phyloP scores from a whole-genome alignment of 2,797 vertebrate species.

The Cuniculus paca region DNA sequence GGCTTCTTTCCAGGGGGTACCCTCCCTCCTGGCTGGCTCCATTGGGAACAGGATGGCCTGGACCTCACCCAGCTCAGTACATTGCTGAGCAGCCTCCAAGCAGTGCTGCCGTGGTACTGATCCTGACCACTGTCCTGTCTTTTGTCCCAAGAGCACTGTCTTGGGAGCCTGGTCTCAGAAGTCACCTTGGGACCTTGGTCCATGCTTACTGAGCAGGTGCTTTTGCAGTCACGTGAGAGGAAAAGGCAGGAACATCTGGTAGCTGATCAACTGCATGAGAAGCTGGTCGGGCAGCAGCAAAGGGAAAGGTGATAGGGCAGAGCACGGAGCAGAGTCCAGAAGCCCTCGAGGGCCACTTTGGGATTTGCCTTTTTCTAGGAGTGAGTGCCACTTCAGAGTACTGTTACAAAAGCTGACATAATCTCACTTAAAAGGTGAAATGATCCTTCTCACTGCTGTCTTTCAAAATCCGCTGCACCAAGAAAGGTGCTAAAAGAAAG shows the following conservation, averaged over 20 bases:
- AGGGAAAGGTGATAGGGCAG: background rate
- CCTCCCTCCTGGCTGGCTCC: background rate
- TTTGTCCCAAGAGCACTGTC: background rate
- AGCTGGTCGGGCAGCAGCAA: background rate
- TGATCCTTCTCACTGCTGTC: background rate
- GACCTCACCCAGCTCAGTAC: background rate
- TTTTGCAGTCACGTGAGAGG: background rate
- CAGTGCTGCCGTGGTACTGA: background rate
- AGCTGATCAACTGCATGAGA: background rate
- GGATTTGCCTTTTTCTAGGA: background rate
- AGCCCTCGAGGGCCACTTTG: background rate
- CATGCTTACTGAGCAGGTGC: background rate
- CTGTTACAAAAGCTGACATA: background rate
- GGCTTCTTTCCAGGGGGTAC: background rate
- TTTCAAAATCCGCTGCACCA: background rate
- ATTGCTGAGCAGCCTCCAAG: background rate
- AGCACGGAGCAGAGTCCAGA: background rate
- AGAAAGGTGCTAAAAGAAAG: background rate
- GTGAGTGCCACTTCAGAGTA: background rate
- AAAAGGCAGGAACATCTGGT: background rate
- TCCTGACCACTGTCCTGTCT: no score
- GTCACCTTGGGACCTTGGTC: background rate
- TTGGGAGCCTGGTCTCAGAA: background rate
- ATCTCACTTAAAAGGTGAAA: background rate
- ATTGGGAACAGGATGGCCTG: background rate